Evolutionary conservation across 1,140 invertebrate genomes (phyloP).

Genomic region (Sesamia nonagrioides): DNA sequence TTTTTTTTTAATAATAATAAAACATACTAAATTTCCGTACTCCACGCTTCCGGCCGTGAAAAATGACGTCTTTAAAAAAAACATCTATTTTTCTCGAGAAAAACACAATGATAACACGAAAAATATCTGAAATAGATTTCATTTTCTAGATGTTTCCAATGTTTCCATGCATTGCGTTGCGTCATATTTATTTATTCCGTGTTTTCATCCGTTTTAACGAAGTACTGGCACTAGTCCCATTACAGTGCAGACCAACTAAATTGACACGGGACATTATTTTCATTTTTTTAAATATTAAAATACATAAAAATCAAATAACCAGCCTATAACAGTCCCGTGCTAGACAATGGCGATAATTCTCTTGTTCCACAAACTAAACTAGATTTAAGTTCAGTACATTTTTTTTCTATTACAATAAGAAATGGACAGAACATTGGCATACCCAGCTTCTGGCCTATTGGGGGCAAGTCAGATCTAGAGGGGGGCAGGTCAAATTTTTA

Average conservation of each 20-base stretch:
- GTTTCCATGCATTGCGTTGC: constrained; percentile 44
- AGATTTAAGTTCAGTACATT: too few relatives aligned
- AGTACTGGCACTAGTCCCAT: constrained; percentile 58
- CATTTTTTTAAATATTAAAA: too few relatives aligned
- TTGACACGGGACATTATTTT: not conserved
- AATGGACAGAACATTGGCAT: too few relatives aligned
- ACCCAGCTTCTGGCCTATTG: too few relatives aligned
- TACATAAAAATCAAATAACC: too few relatives aligned
- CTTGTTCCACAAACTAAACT: too few relatives aligned
- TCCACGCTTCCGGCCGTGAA: not conserved
- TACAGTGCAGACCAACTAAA: constrained; percentile 32
- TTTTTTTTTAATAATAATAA: too few relatives aligned
- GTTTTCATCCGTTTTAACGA: constrained; percentile 53
- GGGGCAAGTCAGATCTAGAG: too few relatives aligned
- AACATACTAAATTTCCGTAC: too few relatives aligned
- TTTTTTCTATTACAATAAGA: too few relatives aligned
- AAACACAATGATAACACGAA: not conserved
- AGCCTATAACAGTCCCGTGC: too few relatives aligned
- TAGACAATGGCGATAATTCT: not conserved
- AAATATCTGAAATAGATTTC: constrained; percentile 6
- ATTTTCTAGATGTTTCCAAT: constrained; percentile 47
- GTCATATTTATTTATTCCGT: constrained; percentile 61
- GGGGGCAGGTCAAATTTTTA: too few relatives aligned
- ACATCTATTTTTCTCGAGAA: not conserved
- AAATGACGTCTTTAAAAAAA: not conserved